These are phyloP conservation scores for Chironomus striatipennis DNA, from an alignment of 1,140 invertebrate species.

Conservation along the genomic window DNA sequence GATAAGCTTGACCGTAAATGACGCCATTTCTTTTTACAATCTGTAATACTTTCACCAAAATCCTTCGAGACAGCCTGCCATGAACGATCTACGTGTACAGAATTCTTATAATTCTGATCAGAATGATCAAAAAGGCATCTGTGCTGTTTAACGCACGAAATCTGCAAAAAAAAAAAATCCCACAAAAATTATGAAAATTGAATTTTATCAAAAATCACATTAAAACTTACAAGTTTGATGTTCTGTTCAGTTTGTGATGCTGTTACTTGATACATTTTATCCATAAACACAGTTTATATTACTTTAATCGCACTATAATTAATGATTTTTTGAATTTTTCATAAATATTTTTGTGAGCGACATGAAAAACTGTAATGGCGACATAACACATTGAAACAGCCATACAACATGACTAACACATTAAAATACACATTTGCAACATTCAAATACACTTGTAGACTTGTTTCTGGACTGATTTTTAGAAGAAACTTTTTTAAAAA, in stretches of 20 bases:
- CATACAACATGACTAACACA: not conserved
- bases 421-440: not conserved
- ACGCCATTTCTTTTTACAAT: constrained; percentile 15
- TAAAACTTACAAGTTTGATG: not conserved
- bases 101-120: constrained; percentile 11
- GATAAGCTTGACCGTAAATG: not conserved
- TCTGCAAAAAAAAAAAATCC: not conserved
- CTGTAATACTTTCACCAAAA: not conserved
- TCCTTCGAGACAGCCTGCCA: not conserved
- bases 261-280: constrained; percentile 21
- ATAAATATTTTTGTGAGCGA: not conserved
- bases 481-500: too few relatives aligned
- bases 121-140: not conserved
- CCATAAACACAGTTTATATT: not conserved
- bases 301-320: not conserved
- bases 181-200: not conserved
- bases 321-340: not conserved
- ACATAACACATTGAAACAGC: not conserved
- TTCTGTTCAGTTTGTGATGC: constrained; percentile 4
- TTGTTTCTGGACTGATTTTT: too few relatives aligned
- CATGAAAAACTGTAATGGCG: constrained; percentile 5
- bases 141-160: not conserved
- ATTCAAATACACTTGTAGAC: not conserved
- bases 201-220: not conserved
- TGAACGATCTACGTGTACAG: not conserved